Conservation (phyloP, 2,888 invertebrate species). For the Coenonympha glycerion region DNA sequence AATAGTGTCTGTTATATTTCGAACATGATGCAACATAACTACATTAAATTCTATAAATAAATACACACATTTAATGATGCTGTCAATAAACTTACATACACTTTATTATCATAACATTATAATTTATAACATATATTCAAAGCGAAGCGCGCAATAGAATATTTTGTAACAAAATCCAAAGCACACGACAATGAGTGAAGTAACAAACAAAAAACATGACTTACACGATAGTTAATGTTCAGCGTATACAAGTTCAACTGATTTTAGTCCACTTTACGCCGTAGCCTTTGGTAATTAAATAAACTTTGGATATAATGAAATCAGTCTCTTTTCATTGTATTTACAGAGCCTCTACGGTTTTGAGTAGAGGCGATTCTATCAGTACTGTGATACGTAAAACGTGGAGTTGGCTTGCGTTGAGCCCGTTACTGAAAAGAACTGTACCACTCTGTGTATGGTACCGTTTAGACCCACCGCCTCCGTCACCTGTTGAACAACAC, state of each 20-base stretch:
- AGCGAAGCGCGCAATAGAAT: conserved; percentile 59
- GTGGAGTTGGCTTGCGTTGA: conserved; percentile 78
- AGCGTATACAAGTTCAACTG: conserved; percentile 51
- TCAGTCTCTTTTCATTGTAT: conserved; percentile 70
- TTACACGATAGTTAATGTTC: conserved; percentile 72
- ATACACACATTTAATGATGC: conserved; percentile 21
- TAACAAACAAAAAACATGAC: conserved; percentile 73
- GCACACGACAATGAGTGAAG: conserved; percentile 75
- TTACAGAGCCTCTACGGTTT: conserved; percentile 61
- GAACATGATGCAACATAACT: conserved; percentile 20
- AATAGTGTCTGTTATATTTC: neutral
- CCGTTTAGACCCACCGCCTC: conserved; percentile 78
- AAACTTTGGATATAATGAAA: conserved; percentile 68
- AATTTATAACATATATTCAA: conserved; percentile 29
- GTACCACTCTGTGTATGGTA: conserved; percentile 78
- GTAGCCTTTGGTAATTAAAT: conserved; percentile 58
- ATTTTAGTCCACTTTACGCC: conserved; percentile 56
- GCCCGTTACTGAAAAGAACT: conserved; percentile 79
- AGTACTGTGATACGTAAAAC: conserved; percentile 79
- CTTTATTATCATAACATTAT: conserved; percentile 8
- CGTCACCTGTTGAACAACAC: conserved; percentile 78
- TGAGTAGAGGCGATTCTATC: conserved; percentile 51
- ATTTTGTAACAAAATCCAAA: conserved; percentile 47
- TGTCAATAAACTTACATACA: conserved; percentile 22
- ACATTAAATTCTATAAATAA: conserved; percentile 20